Conservation (phyloP, 2,888 invertebrate species). For the Psococerastis gibbosa region DNA sequence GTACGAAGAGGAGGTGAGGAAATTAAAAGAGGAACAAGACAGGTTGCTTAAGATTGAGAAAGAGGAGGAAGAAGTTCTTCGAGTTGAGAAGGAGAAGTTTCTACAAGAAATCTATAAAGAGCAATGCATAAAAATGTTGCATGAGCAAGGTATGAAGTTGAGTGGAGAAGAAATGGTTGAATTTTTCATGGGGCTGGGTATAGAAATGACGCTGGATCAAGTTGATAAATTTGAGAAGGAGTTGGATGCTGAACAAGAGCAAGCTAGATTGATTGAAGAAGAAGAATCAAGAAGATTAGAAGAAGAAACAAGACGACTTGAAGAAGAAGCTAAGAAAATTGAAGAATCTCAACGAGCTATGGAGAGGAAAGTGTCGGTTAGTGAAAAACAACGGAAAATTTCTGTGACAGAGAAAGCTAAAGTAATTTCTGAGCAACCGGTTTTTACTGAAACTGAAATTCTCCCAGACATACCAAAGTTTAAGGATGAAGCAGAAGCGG, state of each 20-base stretch:
- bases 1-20: constrained; percentile 8
- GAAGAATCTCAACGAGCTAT: not conserved
- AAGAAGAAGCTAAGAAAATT: not conserved
- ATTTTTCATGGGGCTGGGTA: constrained; percentile 1
- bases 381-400: constrained; percentile 7
- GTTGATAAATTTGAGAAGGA: not conserved
- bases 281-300: not conserved
- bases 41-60: constrained; percentile 12
- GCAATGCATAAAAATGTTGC: constrained; percentile 1
- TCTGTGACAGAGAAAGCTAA: constrained; percentile 10
- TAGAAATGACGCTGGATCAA: constrained; percentile 4
- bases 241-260: constrained; percentile 1
- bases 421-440: constrained; percentile 1
- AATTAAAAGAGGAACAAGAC: constrained; percentile 14
- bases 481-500: constrained; percentile 10
- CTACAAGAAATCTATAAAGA: constrained; percentile 4
- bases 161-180: not conserved
- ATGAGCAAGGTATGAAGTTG: not conserved
- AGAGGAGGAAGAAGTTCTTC: constrained; percentile 15
- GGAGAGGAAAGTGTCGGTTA: constrained; percentile 1
- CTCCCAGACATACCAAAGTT: constrained; percentile 10
- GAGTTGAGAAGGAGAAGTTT: not conserved
- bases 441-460: constrained; percentile 8
- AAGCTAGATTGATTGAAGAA: not conserved
- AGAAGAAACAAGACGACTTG: not conserved